Evolutionary conservation across 2,888 invertebrate species (phyloP).

Genomic region (Helicoverpa assulta): DNA sequence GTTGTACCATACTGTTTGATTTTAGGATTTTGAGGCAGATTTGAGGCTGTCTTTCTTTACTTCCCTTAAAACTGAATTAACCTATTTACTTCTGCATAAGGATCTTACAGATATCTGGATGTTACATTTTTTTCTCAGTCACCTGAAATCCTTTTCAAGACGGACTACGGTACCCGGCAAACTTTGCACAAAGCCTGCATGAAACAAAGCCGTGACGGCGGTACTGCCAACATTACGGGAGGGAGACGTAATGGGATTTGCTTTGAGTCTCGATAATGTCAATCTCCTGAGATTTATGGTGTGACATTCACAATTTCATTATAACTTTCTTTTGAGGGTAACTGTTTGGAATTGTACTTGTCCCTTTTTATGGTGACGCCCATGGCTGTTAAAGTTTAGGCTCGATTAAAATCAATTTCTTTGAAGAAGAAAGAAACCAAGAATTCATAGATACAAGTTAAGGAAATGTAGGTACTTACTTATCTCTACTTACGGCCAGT

Average conservation of each 20-base stretch:
- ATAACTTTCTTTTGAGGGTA: conserved; percentile 39
- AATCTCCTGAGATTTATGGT: conserved; percentile 52
- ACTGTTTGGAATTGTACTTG: background rate
- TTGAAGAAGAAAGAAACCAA: background rate
- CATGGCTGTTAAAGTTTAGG: background rate
- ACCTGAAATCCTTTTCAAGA: background rate
- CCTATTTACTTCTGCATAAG: no score
- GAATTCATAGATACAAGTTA: background rate
- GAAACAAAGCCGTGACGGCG: conserved; percentile 11
- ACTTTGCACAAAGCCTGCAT: conserved; percentile 4
- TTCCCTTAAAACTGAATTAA: no score
- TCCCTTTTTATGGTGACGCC: no score
- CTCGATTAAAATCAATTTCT: background rate
- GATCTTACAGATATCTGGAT: no score
- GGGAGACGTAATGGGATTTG: conserved; percentile 36
- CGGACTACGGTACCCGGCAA: background rate
- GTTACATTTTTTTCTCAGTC: no score
- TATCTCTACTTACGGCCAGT: no score
- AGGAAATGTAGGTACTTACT: no score
- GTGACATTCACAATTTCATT: conserved; percentile 47
- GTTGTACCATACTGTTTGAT: no score
- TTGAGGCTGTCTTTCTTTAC: no score
- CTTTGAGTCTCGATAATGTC: conserved; percentile 48
- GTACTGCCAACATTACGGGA: conserved; percentile 13
- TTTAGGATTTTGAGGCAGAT: no score